A percentile compares a stretch with the other conserved stretches of the same genome.
Evolutionary conservation across 2,888 invertebrate species (phyloP).

Genomic region (Rhimphoctona megacephalus): DNA sequence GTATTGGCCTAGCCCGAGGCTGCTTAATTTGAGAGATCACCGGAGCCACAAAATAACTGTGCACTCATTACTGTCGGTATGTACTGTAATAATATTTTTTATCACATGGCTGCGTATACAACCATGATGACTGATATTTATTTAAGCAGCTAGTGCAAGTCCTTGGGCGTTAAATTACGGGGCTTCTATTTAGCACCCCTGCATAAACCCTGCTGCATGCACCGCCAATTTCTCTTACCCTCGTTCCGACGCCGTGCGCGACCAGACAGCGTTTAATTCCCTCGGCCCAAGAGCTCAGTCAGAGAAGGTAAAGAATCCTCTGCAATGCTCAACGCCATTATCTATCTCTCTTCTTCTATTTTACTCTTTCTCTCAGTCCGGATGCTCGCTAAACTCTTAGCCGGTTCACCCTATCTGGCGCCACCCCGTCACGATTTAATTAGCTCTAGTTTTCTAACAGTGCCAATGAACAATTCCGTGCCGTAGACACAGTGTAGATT

Average conservation of each 20-base stretch:
- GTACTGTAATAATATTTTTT: background rate
- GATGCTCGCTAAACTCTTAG: conserved; percentile 69
- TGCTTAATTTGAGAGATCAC: no score
- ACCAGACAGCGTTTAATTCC: conserved; percentile 68
- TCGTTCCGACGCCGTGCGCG: conserved; percentile 35
- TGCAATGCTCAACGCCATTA: conserved; percentile 74
- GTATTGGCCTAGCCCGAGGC: no score
- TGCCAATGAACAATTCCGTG: conserved; percentile 6
- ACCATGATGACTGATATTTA: background rate
- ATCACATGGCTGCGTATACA: background rate
- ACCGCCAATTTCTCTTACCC: conserved; percentile 59
- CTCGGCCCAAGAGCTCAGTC: conserved; percentile 68
- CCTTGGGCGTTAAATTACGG: conserved; percentile 56
- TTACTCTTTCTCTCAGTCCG: conserved; percentile 71
- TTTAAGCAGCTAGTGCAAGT: conserved; percentile 11
- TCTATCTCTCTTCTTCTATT: conserved; percentile 61
- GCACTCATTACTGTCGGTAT: no score
- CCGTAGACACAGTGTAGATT: conserved; percentile 15
- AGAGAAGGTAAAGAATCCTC: conserved; percentile 72
- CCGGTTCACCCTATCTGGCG: conserved; percentile 48
- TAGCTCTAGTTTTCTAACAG: conserved; percentile 68
- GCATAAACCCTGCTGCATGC: conserved; percentile 40
- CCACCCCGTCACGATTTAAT: conserved; percentile 75
- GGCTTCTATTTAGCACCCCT: conserved; percentile 50
- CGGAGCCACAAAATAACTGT: no score